Evolutionary conservation across 2,888 invertebrate genomes (phyloP).

Genomic region (Perithous albicinctus): DNA sequence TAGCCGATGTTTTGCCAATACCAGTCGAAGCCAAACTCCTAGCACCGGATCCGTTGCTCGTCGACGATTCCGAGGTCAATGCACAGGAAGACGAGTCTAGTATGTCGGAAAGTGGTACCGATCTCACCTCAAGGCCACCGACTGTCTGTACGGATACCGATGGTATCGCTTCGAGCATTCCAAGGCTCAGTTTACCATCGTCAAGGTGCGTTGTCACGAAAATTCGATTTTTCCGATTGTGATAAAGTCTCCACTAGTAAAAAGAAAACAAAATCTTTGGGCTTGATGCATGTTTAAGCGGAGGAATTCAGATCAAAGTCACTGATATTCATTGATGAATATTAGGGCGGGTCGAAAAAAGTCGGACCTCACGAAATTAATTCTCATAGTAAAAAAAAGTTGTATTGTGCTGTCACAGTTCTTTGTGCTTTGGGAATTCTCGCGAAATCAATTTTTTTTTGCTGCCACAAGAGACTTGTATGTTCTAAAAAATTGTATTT

Average conservation of each 20-base stretch:
- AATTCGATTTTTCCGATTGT: neutral
- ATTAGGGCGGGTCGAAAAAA: too few species aligned
- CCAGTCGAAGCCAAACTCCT: slow-evolving; percentile 77
- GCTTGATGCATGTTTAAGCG: too few species aligned
- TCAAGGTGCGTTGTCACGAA: slow-evolving; percentile 60
- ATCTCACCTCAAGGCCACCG: slow-evolving; percentile 82
- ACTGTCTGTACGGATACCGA: slow-evolving; percentile 80
- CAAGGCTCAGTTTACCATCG: slow-evolving; percentile 74
- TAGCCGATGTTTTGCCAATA: slow-evolving; percentile 80
- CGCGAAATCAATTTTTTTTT: too few species aligned
- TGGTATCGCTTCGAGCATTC: slow-evolving; percentile 72
- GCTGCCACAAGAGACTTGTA: too few species aligned
- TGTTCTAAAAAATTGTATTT: too few species aligned
- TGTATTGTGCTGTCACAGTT: too few species aligned
- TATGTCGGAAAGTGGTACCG: slow-evolving; percentile 84
- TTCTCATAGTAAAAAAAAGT: too few species aligned
- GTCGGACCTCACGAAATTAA: too few species aligned
- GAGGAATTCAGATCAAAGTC: too few species aligned
- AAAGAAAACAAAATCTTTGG: too few species aligned
- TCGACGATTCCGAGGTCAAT: slow-evolving; percentile 81
- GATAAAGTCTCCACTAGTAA: neutral
- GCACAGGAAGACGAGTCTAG: slow-evolving; percentile 84
- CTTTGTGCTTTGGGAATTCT: too few species aligned
- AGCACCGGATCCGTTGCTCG: slow-evolving; percentile 76
- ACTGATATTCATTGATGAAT: too few species aligned